Base-by-base conservation (phyloP, 2,113 vertebrate genomes). In the Vimba vimba region DNA sequence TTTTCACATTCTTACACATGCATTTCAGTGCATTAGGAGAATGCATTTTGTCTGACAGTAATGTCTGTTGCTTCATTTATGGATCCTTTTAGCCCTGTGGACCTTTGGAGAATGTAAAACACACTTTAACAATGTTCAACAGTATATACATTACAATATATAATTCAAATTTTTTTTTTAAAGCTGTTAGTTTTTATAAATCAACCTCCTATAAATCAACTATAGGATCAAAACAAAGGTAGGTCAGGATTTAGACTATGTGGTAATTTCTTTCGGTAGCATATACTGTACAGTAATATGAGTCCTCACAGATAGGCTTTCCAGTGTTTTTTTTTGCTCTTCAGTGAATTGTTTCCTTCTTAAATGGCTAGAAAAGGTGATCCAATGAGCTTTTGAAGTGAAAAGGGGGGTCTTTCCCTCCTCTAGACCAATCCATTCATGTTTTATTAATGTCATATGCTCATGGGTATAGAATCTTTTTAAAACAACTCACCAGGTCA, bases 371-470 rank as follows among this genome's bases (percentile, higher is more conserved):
- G 33, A 82, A 80, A 69, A 69, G 79, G 17, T 69, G 45, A 82
- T 73, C 81, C 21, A 57, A 33, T 69, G 45, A 23, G 80, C 27
- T 23, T 36, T 73, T 73, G 47, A 73, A 57, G 19, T 23, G n/a
- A 39, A 45, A 75, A 45, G 12, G 6, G 50, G 27, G 64, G 25
- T 86, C 39, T 85, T 86, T 62, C 83, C 86, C 87, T 87, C 30
- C 89, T 80, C 82, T 79, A 75, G 86, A 81, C 85, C 66, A 25
- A 84, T 52, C 64, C 82, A 69, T 91, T 95, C 93, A 94, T 93
- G 92, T 94, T 94, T 94, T 94, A 96, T 94, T 95, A 93, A 94
- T 92, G 87, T 93, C 93, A 90, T 90, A 90, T 91, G 91, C 90
- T 92, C 90, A 92, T 82, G 91, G 92, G 89, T 90, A 87, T 81